Evolutionary conservation across 2,113 vertebrate species (phyloP), one percentile per base, ranked within the genome.

Genomic region (Chitala chitala): DNA sequence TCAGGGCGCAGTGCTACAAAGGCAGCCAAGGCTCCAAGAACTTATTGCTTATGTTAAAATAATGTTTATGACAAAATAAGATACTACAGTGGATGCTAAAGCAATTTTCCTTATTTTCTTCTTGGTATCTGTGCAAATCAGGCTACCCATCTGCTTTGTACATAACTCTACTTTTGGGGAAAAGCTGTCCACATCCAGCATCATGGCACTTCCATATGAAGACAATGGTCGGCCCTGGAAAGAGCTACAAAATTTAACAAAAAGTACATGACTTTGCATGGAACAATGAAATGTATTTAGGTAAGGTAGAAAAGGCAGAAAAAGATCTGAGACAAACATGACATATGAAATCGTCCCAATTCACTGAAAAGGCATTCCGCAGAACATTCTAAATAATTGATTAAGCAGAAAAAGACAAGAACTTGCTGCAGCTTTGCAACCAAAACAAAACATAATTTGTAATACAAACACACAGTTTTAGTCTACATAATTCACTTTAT

Each of bases 401-500:
- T 53, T 36, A n/a, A n/a, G 48, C 68, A 22, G 26, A 33, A 36
- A 36, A 50, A 69, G 33, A 31, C 24, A 15, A 69, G 46, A 69
- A 50, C 40, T 29, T 17, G 15, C 58, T 15, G 58, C 44, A 15
- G 66, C 44, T 26, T 17, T 69, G 26, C 56, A 48, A 85, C 82
- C 87, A 80, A 86, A 86, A 79, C 82, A 81, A 84, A 89, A 85
- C 77, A 82, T 79, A 85, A 89, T 90, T 90, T 90, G 87, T 90
- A 85, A 86, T 87, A 91, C 88, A 69, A 51, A 87, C 87, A 89
- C 86, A 86, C 87, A 85, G 80, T 83, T 87, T 86, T 79, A 84
- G 82, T 83, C 86, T 90, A 87, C 87, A 90, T 90, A 87, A 90
- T 89, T 89, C 86, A 89, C 87, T 87, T 89, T 86, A 89, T 75